These are phyloP conservation scores for Neotoma lepida DNA, from an alignment of 2,113 vertebrate species.

Conservation along the genomic window DNA sequence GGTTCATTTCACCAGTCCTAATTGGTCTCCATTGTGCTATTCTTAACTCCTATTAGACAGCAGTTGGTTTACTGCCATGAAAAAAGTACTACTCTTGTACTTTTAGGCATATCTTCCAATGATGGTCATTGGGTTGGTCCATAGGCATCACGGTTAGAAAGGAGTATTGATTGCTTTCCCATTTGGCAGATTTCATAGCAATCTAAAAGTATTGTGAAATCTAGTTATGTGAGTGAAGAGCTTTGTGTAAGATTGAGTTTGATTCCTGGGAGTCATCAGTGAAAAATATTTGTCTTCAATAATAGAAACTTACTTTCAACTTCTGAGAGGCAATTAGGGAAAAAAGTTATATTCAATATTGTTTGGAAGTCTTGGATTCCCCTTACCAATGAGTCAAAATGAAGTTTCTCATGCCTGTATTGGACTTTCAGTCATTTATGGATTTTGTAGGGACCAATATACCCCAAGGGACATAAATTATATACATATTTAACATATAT, in stretches of 20 bases:
- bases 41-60: not conserved
- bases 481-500: not conserved
- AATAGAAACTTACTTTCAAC: not conserved
- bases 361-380: not conserved
- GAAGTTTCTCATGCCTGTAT: not conserved
- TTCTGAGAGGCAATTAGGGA: not conserved
- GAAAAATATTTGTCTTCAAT: not conserved
- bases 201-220: not conserved
- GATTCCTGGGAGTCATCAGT: not conserved
- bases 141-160: not conserved
- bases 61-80: not conserved
- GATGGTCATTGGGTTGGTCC: not conserved
- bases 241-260: not conserved
- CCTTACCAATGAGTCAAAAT: not conserved
- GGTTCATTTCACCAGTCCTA: not conserved
- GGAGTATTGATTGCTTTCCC: not conserved
- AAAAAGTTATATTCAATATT: not conserved
- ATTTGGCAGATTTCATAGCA: not conserved
- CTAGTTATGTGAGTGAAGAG: not conserved
- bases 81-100: not conserved
- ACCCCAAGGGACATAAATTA: not conserved
- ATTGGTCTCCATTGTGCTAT: not conserved
- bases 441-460: not conserved
- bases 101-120: not conserved
- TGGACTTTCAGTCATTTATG: not conserved